These are phyloP conservation scores for Papilio machaon DNA, from an alignment of 1,140 invertebrate species.

Conservation along the genomic window DNA sequence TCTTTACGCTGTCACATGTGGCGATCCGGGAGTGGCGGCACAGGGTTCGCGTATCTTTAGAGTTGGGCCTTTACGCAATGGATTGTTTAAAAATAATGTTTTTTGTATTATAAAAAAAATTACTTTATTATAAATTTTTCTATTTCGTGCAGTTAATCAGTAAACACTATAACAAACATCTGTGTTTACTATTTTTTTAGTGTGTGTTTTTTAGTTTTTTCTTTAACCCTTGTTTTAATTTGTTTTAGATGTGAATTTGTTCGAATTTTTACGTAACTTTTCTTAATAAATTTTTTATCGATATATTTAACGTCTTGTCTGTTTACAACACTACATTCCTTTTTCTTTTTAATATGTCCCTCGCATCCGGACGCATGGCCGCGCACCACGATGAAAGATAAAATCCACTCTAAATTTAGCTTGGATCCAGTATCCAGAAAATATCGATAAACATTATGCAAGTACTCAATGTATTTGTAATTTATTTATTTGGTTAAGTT, in stretches of 20 bases:
- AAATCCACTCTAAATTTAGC: slow-evolving; percentile 18
- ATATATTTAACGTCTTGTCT: not conserved
- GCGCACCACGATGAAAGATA: slow-evolving; percentile 11
- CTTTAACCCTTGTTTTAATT: not conserved
- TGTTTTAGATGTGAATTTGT: not conserved
- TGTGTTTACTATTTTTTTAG: not conserved
- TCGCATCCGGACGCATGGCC: slow-evolving; percentile 10
- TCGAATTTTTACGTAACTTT: no score
- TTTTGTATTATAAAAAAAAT: not conserved
- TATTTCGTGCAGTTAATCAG: not conserved
- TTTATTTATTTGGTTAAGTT: not conserved
- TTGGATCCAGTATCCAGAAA: not conserved
- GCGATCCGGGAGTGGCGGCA: not conserved
- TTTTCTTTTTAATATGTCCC: slow-evolving; percentile 17
- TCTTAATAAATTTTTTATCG: not conserved
- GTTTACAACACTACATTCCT: not conserved
- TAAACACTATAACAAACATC: not conserved
- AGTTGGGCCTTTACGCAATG: not conserved
- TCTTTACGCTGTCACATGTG: not conserved
- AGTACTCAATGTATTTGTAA: not conserved
- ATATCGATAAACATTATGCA: not conserved
- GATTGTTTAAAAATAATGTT: not conserved
- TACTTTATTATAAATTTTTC: no score
- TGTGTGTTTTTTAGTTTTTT: not conserved
- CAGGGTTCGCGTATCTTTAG: not conserved